These are phyloP conservation scores for Apotomis betuletana DNA, from an alignment of 2,888 invertebrate species.

Conservation along the genomic window DNA sequence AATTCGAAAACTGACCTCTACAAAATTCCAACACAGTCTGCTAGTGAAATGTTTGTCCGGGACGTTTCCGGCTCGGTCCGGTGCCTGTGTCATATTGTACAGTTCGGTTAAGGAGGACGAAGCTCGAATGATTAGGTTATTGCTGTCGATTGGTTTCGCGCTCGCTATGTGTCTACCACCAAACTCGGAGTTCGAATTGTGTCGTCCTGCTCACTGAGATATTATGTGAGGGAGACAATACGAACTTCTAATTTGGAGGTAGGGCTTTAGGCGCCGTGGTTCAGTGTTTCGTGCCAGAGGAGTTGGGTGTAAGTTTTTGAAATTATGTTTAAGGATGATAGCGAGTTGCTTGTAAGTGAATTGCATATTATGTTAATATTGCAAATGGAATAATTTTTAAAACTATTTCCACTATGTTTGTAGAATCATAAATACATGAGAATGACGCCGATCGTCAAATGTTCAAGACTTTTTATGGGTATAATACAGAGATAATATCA, in stretches of 20 bases:
- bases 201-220: background rate
- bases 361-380: background rate
- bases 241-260: background rate
- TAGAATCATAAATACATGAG: no score
- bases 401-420: no score
- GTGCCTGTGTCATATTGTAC: slow-evolving; percentile 65
- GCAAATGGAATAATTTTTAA: no score
- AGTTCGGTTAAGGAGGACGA: slow-evolving; percentile 56
- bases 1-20: background rate
- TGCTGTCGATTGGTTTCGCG: slow-evolving; percentile 52
- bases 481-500: background rate
- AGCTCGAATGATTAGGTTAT: slow-evolving; percentile 62
- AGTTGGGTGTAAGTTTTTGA: background rate
- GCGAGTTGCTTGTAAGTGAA: background rate
- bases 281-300: slow-evolving; percentile 5
- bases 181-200: background rate
- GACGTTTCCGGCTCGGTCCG: slow-evolving; percentile 46
- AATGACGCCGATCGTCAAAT: no score
- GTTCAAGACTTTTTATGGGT: no score
- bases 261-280: slow-evolving; percentile 5
- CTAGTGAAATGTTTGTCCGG: slow-evolving; percentile 34
- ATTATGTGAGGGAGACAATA: background rate
- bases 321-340: background rate
- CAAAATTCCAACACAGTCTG: background rate
- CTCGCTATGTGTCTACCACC: background rate